Evolutionary conservation across 1,140 invertebrate species (phyloP).

Genomic region (Bombus confusus): DNA sequence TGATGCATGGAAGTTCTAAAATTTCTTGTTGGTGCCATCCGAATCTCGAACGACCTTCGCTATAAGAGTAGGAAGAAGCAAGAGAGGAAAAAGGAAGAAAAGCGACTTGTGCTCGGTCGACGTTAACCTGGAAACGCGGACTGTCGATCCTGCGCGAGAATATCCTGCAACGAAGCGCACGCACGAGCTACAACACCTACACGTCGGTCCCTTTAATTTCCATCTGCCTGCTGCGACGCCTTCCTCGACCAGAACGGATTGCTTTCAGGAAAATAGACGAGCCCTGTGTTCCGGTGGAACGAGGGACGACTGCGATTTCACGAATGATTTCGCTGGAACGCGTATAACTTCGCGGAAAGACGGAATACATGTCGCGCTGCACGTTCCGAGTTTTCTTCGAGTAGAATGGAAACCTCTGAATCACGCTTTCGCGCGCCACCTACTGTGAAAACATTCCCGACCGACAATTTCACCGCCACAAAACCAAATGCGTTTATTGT

Average conservation of each 20-base stretch:
- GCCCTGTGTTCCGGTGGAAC: not conserved
- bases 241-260: not conserved
- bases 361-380: constrained; percentile 38
- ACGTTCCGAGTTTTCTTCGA: constrained; percentile 33
- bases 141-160: not conserved
- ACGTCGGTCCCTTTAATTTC: constrained; percentile 8
- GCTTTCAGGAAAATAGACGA: not conserved
- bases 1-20: constrained; percentile 38
- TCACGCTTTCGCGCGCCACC: not conserved
- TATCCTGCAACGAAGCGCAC: not conserved
- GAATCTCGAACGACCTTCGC: not conserved
- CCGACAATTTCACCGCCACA: constrained; percentile 43
- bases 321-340: constrained; percentile 67
- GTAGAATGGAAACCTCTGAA: constrained; percentile 33
- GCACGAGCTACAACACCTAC: not conserved
- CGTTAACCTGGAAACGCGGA: not conserved
- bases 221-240: not conserved
- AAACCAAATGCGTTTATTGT: constrained; percentile 66
- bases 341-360: constrained; percentile 42
- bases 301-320: constrained; percentile 55
- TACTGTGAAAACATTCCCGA: constrained; percentile 41
- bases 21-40: constrained; percentile 15
- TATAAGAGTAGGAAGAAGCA: not conserved
- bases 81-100: not conserved
- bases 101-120: not conserved